phyloP scores from a whole-genome alignment of 2,888 invertebrate species.

The Ceriagrion tenellum region DNA sequence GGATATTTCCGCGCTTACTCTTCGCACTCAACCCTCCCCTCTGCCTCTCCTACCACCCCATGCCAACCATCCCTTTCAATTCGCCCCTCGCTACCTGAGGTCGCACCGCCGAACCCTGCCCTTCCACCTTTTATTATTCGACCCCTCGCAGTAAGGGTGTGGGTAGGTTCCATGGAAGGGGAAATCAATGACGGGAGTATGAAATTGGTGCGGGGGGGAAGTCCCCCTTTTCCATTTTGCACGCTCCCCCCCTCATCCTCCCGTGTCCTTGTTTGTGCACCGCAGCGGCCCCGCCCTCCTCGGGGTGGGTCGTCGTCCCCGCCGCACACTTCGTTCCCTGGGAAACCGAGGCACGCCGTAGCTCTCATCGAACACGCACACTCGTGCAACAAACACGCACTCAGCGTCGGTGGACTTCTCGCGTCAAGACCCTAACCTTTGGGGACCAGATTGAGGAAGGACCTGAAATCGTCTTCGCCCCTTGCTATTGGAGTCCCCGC shows the following conservation, averaged over 20 bases:
- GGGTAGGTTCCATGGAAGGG: background rate
- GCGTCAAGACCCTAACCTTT: background rate
- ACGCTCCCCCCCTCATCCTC: no score
- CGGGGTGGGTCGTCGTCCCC: background rate
- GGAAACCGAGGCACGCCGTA: background rate
- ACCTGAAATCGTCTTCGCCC: no score
- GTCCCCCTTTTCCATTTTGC: no score
- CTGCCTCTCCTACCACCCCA: background rate
- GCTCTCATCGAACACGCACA: constrained; percentile 12
- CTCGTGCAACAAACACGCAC: background rate
- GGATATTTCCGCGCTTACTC: background rate
- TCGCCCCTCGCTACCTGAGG: background rate
- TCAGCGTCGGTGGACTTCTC: background rate
- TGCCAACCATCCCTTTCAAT: background rate
- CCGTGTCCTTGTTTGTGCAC: background rate
- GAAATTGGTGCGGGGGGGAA: background rate
- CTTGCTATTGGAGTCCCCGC: no score
- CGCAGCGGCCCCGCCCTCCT: background rate
- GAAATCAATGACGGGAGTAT: background rate
- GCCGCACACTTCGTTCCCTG: background rate
- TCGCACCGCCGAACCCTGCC: background rate
- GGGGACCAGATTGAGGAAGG: no score
- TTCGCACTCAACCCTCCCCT: background rate
- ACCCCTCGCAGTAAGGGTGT: background rate
- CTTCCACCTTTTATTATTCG: background rate